Evolutionary conservation across 2,113 vertebrate genomes (phyloP).

Genomic region (Urocitellus parryii): DNA sequence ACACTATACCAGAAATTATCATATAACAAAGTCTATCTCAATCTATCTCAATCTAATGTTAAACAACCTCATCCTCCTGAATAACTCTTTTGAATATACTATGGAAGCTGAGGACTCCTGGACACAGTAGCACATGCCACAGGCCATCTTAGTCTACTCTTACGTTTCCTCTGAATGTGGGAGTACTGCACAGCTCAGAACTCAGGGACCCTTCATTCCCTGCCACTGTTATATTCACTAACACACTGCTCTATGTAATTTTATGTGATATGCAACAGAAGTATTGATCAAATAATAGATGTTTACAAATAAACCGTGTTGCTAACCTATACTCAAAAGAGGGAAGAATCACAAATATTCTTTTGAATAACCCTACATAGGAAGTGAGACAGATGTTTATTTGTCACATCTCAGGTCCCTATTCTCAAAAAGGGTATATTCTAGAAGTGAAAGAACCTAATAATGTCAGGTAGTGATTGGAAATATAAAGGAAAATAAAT

Average conservation of each 20-base stretch:
- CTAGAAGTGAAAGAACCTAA: not conserved
- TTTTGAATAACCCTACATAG: not conserved
- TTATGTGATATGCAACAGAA: conserved; percentile 1
- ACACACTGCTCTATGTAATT: not conserved
- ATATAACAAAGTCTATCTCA: not conserved
- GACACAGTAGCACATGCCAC: not conserved
- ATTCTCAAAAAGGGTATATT: not conserved
- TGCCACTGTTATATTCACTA: not conserved
- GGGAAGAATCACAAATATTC: not conserved
- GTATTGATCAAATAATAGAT: conserved; percentile 29
- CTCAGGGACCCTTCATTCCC: not conserved
- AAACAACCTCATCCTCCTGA: not conserved
- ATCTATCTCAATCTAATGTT: not conserved
- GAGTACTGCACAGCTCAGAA: conserved; percentile 31
- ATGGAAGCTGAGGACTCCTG: not conserved
- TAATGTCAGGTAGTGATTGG: not conserved
- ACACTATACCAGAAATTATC: not conserved
- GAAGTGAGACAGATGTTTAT: not conserved
- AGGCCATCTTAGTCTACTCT: not conserved
- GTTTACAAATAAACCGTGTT: conserved; percentile 11
- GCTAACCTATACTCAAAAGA: not conserved
- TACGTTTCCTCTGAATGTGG: not conserved
- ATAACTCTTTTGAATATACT: not conserved
- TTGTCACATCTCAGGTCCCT: not conserved
- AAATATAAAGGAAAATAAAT: conserved; percentile 21